Percentiles rank a stretch among this genome's conserved stretches.
phyloP scores from a whole-genome alignment of 2,888 invertebrate genomes.

The Chloroclystis v-ata region DNA sequence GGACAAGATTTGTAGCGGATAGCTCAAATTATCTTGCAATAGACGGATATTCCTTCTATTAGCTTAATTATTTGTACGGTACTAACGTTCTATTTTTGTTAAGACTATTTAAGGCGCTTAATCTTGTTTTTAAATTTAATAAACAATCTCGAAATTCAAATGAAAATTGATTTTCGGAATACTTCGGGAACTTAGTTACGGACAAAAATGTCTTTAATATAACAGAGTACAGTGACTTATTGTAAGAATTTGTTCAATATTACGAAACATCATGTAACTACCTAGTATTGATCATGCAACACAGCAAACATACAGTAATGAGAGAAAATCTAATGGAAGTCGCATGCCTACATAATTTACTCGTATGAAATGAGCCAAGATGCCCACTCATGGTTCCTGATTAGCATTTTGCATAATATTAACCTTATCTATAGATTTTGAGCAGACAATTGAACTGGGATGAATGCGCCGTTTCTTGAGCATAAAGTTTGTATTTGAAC shows the following conservation, averaged over 20 bases:
- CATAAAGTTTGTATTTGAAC: conserved; percentile 1
- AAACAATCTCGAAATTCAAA: too few species aligned
- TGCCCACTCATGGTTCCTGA: background rate
- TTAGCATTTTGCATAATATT: conserved; percentile 20
- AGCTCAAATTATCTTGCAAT: too few species aligned
- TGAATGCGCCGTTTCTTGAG: conserved; percentile 41
- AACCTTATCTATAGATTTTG: conserved; percentile 18
- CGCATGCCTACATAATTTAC: background rate
- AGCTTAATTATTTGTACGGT: too few species aligned
- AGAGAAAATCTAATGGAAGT: conserved; percentile 17
- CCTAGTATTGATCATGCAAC: conserved; percentile 18
- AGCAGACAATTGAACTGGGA: conserved; percentile 36
- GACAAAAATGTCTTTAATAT: too few species aligned
- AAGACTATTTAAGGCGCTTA: too few species aligned
- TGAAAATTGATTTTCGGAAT: too few species aligned
- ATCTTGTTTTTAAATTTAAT: too few species aligned
- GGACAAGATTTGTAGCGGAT: too few species aligned
- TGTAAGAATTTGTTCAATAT: background rate
- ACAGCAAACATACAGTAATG: conserved; percentile 15
- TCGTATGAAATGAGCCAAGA: background rate
- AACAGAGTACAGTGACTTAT: conserved; percentile 9
- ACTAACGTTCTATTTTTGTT: too few species aligned
- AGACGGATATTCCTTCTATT: too few species aligned
- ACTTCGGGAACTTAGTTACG: too few species aligned
- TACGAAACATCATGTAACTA: conserved; percentile 15